Percentiles rank a stretch among this genome's conserved stretches.
phyloP scores from a whole-genome alignment of 2,888 invertebrate genomes.

The Hololepta plana region DNA sequence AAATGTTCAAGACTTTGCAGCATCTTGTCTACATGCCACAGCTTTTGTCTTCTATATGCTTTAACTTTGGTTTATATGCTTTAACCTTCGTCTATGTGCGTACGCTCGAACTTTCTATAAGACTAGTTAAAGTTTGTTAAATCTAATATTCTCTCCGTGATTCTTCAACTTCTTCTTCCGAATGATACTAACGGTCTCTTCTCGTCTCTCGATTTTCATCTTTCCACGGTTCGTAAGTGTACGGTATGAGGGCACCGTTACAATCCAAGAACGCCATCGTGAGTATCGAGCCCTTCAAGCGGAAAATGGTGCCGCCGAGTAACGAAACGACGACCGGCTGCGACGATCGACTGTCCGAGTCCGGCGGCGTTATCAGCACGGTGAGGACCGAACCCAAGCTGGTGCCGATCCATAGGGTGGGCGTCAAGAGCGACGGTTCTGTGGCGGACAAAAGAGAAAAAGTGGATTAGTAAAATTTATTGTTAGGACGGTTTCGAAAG shows the following conservation, averaged over 20 bases:
- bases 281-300: conserved; percentile 88
- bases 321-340: conserved; percentile 80
- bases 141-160: too few relatives aligned
- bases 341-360: conserved; percentile 60
- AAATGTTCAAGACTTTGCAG: conserved; percentile 1
- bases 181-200: too few relatives aligned
- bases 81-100: too few relatives aligned
- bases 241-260: conserved; percentile 80
- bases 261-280: conserved; percentile 93
- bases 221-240: conserved; percentile 82
- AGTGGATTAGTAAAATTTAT: not conserved
- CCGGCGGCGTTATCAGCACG: conserved; percentile 69
- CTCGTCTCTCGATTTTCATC: conserved; percentile 74
- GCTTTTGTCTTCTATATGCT: too few relatives aligned
- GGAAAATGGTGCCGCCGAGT: conserved; percentile 91
- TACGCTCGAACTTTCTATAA: too few relatives aligned
- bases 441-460: too few relatives aligned
- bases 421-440: conserved; percentile 70
- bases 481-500: not conserved
- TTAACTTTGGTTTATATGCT: too few relatives aligned
- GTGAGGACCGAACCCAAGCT: conserved; percentile 92
- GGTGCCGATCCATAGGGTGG: conserved; percentile 96
- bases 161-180: too few relatives aligned
- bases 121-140: too few relatives aligned
- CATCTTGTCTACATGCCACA: too few relatives aligned